phyloP scores from a whole-genome alignment of 2,797 vertebrate species.

The Percopsis omiscomaycus region DNA sequence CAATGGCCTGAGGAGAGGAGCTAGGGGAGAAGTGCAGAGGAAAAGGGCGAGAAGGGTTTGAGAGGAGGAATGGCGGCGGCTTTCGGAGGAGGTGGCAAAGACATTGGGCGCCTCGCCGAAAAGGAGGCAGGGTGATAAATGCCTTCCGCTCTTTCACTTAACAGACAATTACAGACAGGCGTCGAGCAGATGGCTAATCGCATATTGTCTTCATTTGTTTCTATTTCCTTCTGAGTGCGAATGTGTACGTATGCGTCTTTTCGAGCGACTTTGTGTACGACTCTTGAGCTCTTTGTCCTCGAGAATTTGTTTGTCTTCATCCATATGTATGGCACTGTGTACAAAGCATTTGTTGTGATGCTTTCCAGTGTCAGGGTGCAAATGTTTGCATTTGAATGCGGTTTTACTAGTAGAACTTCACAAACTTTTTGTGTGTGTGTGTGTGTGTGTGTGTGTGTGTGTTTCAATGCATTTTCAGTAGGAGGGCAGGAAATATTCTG shows the following conservation, averaged over 20 bases:
- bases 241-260: no score
- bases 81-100: slow-evolving; percentile 56
- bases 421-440: background rate
- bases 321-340: background rate
- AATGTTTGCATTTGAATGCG: no score
- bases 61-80: slow-evolving; percentile 52
- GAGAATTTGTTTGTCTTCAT: slow-evolving; percentile 7
- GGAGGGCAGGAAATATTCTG: slow-evolving; percentile 21
- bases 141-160: slow-evolving; percentile 39
- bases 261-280: background rate
- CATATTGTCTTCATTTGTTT: slow-evolving; percentile 10
- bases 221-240: no score
- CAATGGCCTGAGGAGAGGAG: background rate
- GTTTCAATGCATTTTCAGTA: slow-evolving; percentile 9
- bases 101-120: slow-evolving; percentile 18
- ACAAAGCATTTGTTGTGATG: background rate
- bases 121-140: slow-evolving; percentile 60
- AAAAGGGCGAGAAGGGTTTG: background rate
- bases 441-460: background rate
- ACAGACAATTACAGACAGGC: slow-evolving; percentile 48
- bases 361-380: no score
- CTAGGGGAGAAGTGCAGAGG: background rate
- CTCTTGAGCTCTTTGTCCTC: background rate
- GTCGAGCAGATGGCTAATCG: slow-evolving; percentile 39
- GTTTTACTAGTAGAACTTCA: background rate